phyloP scores from a whole-genome alignment of 2,888 invertebrate genomes.

The Strigamia transsilvanica region DNA sequence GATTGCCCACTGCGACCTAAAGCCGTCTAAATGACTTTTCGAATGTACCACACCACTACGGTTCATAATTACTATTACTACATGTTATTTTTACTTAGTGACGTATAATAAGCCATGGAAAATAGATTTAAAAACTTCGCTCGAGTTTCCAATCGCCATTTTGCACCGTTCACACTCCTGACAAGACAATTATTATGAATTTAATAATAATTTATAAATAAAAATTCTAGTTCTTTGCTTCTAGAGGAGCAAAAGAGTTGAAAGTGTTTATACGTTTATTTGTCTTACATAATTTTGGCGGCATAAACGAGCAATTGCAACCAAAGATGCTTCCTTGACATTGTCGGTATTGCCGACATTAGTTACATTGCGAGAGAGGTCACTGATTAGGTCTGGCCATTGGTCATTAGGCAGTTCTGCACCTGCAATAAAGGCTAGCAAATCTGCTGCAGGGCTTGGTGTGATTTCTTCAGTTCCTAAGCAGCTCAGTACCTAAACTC shows the following conservation, averaged over 20 bases:
- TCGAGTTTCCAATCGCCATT: background rate
- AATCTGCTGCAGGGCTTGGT: background rate
- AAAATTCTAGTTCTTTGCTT: too few relatives aligned
- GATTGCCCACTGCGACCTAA: too few relatives aligned
- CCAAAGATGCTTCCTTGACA: conserved; percentile 4
- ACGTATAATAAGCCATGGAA: background rate
- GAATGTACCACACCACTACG: background rate
- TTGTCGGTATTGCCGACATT: background rate
- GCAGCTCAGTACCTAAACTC: background rate
- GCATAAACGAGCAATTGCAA: conserved; percentile 1
- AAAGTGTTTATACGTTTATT: background rate
- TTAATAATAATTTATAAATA: too few relatives aligned
- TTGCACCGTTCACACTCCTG: background rate
- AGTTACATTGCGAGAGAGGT: background rate
- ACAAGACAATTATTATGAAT: background rate
- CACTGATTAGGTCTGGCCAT: conserved; percentile 1
- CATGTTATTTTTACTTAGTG: background rate
- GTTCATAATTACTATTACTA: too few relatives aligned
- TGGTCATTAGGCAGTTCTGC: background rate
- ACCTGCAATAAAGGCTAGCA: background rate
- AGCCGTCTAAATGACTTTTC: too few relatives aligned
- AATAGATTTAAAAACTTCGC: conserved; percentile 24
- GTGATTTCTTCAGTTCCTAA: background rate
- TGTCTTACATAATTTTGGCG: background rate
- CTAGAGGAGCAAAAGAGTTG: too few relatives aligned